phyloP scores from a whole-genome alignment of 2,113 vertebrate genomes.

The Engystomops pustulosus region DNA sequence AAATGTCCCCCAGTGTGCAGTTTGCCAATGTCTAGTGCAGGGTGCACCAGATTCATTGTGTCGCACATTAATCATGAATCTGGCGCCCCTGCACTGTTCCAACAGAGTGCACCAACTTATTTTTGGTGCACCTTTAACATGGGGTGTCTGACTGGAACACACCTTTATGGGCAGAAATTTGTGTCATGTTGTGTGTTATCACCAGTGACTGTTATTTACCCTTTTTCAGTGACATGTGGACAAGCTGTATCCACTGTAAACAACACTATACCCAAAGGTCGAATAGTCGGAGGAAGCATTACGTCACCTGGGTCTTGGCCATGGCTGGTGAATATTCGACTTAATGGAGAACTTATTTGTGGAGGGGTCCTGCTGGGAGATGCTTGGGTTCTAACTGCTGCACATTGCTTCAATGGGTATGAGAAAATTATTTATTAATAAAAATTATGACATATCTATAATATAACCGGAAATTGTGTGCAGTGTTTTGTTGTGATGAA shows the following conservation, averaged over 20 bases:
- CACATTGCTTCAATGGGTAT: slow-evolving; percentile 92
- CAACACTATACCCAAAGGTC: slow-evolving; percentile 72
- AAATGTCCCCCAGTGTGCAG: no score
- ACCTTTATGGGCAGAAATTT: no score
- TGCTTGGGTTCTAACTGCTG: slow-evolving; percentile 91
- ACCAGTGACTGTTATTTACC: slow-evolving; percentile 19
- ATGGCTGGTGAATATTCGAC: slow-evolving; percentile 89
- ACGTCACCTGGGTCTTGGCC: slow-evolving; percentile 87
- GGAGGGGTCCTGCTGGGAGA: slow-evolving; percentile 88
- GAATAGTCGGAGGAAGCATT: slow-evolving; percentile 85
- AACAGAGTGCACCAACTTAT: no score
- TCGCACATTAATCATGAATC: no score
- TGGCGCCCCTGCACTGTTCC: no score
- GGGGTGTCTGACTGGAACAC: no score
- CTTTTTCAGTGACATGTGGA: slow-evolving; percentile 78
- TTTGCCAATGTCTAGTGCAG: no score
- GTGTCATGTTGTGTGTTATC: no score
- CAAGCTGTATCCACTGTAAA: slow-evolving; percentile 70
- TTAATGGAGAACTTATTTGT: slow-evolving; percentile 90
- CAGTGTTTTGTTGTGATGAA: neutral
- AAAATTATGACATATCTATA: neutral
- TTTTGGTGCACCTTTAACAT: no score
- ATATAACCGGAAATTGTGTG: neutral
- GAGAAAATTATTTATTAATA: no score
- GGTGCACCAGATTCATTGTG: no score